Conservation (phyloP, 2,113 vertebrate genomes). For the Lepus europaeus region DNA sequence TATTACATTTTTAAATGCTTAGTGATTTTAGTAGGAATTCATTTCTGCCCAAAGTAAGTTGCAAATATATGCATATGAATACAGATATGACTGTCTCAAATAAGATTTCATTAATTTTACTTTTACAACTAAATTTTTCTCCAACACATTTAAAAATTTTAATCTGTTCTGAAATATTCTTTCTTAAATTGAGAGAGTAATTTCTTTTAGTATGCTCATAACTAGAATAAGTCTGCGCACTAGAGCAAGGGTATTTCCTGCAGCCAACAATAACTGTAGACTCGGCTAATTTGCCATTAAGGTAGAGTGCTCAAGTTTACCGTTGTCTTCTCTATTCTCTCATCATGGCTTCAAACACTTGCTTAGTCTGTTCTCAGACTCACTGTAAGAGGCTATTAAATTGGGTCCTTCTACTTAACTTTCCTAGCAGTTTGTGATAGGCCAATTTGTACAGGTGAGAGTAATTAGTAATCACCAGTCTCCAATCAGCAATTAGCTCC, state of each 20-base stretch:
- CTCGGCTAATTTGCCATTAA: background rate
- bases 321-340: background rate
- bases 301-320: background rate
- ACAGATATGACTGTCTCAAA: background rate
- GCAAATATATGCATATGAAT: background rate
- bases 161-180: background rate
- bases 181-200: slow-evolving; percentile 34
- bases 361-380: slow-evolving; percentile 19
- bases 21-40: background rate
- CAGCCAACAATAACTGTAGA: background rate
- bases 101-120: background rate
- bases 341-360: background rate
- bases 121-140: slow-evolving; percentile 6
- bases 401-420: slow-evolving; percentile 32
- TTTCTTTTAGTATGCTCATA: slow-evolving; percentile 45
- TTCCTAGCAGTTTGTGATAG: slow-evolving; percentile 42
- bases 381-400: slow-evolving; percentile 49
- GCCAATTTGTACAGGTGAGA: slow-evolving; percentile 69
- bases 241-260: background rate
- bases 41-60: background rate
- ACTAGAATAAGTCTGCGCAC: background rate
- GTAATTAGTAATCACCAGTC: slow-evolving; percentile 46
- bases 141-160: background rate
- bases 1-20: background rate
- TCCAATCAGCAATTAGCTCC: slow-evolving; percentile 77